Evolutionary conservation across 37 sponge, comb jelly and placozoan genomes (phyloP), one percentile per base, ranked within the genome.

Genomic region (Ephydatia muelleri): DNA sequence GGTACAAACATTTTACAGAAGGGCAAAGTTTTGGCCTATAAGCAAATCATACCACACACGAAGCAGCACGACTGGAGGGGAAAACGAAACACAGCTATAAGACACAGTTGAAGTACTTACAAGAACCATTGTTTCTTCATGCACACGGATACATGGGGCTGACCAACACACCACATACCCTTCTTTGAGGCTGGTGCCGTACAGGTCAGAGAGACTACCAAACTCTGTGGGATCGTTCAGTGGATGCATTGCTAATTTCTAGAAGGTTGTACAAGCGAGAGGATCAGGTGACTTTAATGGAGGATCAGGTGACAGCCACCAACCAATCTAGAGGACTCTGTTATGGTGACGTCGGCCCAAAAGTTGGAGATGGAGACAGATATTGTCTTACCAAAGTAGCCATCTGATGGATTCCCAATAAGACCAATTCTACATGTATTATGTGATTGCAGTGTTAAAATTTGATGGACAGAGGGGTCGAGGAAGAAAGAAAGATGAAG

Each of bases 191-290:
- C 93, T 95, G 72, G 92, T 90, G 5, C 88, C 88, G 38, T 92
- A 90, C n/a, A 95, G 86, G 68, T 95, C 96, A 49, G 91, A 87
- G 31, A 95, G 85, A 65, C 96, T 86, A 33, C 96, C 96, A 88
- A 95, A 95, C 79, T 95, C 93, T 0, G 96, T 95, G 0, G 96
- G 96, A 80, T 95, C 96, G 79, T 95, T 92, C 47, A 95, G 84
- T 38, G 91, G 91, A 80, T 95, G 93, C 31, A 89, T 83, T 69
- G 64, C 73, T 66, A 95, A 77, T 85, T 90, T 90, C 94, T 93
- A 28, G n/a, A 26, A 72, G 6, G 26, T 33, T 34, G 81, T 80
- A 43, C 34, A 70, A 67, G 81, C 0, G 64, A 71, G 73, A n/a
- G 39, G 23, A 34, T n/a, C n/a, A 16, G 27, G 78, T 23, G 78